A percentile compares a stretch with the other conserved stretches of the same genome.
Conservation (phyloP, 2,113 vertebrate genomes). For the Xenus cinereus region DNA sequence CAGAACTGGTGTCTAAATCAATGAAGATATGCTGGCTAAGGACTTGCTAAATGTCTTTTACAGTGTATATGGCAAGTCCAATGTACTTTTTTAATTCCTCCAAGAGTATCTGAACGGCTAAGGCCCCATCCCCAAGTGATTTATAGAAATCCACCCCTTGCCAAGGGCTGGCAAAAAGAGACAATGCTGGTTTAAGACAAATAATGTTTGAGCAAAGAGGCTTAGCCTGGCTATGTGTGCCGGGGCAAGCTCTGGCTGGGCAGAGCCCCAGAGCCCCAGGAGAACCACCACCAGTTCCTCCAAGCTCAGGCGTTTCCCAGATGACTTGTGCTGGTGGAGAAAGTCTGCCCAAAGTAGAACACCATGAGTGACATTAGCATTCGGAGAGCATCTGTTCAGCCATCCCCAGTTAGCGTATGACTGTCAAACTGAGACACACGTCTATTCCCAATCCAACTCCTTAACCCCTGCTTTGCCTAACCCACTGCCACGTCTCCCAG, state of each 20-base stretch:
- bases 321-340: conserved; percentile 57
- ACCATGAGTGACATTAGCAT: conserved; percentile 66
- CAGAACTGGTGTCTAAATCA: background rate
- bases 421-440: conserved; percentile 59
- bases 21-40: background rate
- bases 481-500: background rate
- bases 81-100: conserved; percentile 47
- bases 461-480: conserved; percentile 63
- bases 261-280: background rate
- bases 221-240: background rate
- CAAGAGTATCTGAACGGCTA: background rate
- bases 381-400: conserved; percentile 66
- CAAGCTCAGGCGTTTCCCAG: conserved; percentile 5
- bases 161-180: background rate
- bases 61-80: conserved; percentile 12
- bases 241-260: background rate
- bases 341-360: conserved; percentile 63
- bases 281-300: background rate
- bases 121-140: background rate
- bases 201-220: background rate
- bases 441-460: conserved; percentile 63
- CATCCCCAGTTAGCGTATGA: conserved; percentile 62
- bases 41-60: background rate
- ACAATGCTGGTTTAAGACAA: background rate
- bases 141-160: background rate